These are phyloP conservation scores for Helobdella robusta DNA, from an alignment of 2,888 invertebrate genomes.

Conservation along the genomic window DNA sequence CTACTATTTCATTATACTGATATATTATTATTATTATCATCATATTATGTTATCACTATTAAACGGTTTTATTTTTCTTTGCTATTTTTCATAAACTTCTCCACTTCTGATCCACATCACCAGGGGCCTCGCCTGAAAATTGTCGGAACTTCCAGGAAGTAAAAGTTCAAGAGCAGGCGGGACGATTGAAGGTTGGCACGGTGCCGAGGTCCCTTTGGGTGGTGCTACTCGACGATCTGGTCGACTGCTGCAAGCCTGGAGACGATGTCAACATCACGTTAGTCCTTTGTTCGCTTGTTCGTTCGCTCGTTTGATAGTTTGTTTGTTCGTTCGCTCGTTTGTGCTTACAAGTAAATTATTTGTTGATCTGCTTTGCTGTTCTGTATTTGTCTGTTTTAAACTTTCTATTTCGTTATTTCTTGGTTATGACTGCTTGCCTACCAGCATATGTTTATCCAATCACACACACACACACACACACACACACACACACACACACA, in stretches of 20 bases:
- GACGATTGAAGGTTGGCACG: conserved; percentile 61
- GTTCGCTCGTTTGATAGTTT: neutral
- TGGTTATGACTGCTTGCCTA: neutral
- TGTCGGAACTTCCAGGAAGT: conserved; percentile 49
- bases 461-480: too few relatives aligned
- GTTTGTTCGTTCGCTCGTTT: neutral
- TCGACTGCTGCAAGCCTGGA: conserved; percentile 76
- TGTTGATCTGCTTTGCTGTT: neutral
- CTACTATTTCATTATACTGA: too few relatives aligned
- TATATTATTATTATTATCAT: too few relatives aligned
- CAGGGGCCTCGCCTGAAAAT: conserved; percentile 53
- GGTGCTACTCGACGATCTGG: conserved; percentile 72
- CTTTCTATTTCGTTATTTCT: neutral
- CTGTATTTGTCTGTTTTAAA: neutral
- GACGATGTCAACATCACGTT: conserved; percentile 77
- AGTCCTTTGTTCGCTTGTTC: conserved; percentile 32
- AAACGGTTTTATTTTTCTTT: too few relatives aligned
- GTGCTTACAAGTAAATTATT: too few relatives aligned
- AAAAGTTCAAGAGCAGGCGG: conserved; percentile 72
- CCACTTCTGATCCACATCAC: too few relatives aligned
- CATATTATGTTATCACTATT: too few relatives aligned
- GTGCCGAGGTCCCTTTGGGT: conserved; percentile 69
- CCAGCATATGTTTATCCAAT: too few relatives aligned
- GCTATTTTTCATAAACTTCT: too few relatives aligned
- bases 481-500: too few relatives aligned